Percentiles rank a stretch among this genome's conserved stretches.
Conservation (phyloP, 64 coral and sea anemone species). For the Astreopora myriophthalma region DNA sequence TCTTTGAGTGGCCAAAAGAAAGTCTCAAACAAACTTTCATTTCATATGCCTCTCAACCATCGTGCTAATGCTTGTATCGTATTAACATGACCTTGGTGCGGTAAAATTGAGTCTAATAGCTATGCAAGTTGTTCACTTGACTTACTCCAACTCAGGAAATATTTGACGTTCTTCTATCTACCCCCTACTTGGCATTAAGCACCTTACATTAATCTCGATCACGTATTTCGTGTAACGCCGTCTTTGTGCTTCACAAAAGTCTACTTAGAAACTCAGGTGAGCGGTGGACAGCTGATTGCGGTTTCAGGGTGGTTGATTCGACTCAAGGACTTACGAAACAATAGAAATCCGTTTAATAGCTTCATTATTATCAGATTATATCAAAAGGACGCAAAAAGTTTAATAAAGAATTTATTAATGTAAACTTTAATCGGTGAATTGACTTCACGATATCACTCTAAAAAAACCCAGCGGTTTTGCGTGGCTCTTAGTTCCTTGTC, state of each 20-base stretch:
- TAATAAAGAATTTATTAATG: constrained; percentile 1
- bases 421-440: neutral
- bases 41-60: neutral
- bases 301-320: neutral
- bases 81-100: neutral
- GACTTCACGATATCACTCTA: neutral
- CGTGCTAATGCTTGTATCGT: too few species aligned
- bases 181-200: constrained; percentile 25
- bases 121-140: neutral
- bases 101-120: neutral
- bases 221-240: constrained; percentile 36
- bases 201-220: constrained; percentile 16
- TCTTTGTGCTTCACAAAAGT: neutral
- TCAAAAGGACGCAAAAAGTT: neutral
- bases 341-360: constrained; percentile 31
- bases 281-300: neutral
- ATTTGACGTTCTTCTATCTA: neutral
- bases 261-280: neutral
- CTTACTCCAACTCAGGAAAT: neutral
- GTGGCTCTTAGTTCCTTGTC: too few species aligned
- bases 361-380: constrained; percentile 26
- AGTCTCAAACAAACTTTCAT: neutral
- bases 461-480: neutral
- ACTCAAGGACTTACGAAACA: neutral
- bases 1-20: neutral